phyloP scores from a whole-genome alignment of 1,140 invertebrate genomes.

The Lutraria rhynchaena region DNA sequence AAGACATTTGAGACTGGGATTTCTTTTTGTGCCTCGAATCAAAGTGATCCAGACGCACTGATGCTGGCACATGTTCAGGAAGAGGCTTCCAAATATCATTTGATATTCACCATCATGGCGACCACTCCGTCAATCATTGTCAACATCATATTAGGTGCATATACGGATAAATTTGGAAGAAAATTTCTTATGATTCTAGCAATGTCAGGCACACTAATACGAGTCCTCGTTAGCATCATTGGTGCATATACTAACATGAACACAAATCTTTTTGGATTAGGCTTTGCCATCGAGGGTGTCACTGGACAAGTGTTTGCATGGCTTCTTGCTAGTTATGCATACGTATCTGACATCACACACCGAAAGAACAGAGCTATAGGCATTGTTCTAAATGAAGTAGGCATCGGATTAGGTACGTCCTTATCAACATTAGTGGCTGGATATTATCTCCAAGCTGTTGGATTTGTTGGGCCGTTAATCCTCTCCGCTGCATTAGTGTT shows the following conservation, averaged over 20 bases:
- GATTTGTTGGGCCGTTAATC: constrained; percentile 9
- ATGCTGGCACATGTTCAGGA: constrained; percentile 4
- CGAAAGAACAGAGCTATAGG: constrained; percentile 28
- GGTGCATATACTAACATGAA: constrained; percentile 8
- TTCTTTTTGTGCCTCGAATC: constrained; percentile 9
- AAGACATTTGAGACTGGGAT: constrained; percentile 14
- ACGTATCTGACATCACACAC: constrained; percentile 24
- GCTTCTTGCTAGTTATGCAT: constrained; percentile 25
- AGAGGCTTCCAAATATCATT: background rate
- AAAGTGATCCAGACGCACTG: background rate
- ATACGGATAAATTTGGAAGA: constrained; percentile 48
- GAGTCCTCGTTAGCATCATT: background rate
- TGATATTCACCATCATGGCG: background rate
- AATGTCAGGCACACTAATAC: constrained; percentile 12
- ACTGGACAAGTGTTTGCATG: constrained; percentile 13
- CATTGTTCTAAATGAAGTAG: constrained; percentile 19
- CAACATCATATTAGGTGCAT: constrained; percentile 43
- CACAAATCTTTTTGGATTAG: constrained; percentile 8
- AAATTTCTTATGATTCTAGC: constrained; percentile 35
- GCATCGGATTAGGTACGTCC: constrained; percentile 1
- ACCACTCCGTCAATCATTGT: constrained; percentile 1
- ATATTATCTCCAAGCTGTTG: constrained; percentile 4
- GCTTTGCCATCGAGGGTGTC: constrained; percentile 9
- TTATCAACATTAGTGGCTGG: background rate
- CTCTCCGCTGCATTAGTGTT: background rate